phyloP scores from a whole-genome alignment of 2,888 invertebrate species.

The Hyposoter didymator region DNA sequence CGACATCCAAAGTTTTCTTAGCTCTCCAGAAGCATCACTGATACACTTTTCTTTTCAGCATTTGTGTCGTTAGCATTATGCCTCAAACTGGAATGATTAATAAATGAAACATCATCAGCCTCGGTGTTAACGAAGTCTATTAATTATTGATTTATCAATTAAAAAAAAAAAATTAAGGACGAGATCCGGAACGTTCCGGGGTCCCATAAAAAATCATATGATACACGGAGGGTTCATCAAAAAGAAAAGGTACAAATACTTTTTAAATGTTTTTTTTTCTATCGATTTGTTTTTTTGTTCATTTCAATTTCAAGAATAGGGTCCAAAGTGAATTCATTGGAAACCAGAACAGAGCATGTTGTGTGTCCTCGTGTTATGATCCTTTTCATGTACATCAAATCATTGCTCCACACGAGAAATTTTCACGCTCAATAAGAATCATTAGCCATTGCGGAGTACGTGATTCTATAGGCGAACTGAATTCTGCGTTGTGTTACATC shows the following conservation, averaged over 20 bases:
- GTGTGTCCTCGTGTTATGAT: neutral
- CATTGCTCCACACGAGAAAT: conserved; percentile 6
- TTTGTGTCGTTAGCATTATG: neutral
- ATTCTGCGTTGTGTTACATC: conserved; percentile 2
- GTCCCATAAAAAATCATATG: no score
- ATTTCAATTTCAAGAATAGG: neutral
- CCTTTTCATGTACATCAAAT: neutral
- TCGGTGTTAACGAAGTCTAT: neutral
- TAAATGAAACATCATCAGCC: neutral
- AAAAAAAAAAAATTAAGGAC: no score
- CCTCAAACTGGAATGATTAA: neutral
- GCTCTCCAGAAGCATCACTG: neutral
- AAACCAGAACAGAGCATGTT: neutral
- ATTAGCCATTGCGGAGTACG: conserved; percentile 52
- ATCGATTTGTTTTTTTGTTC: conserved; percentile 26
- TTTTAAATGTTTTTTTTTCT: no score
- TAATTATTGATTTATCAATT: no score
- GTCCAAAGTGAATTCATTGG: neutral
- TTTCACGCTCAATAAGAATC: conserved; percentile 44
- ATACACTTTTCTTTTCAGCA: neutral
- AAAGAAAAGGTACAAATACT: no score
- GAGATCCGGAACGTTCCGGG: no score
- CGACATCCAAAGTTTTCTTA: neutral
- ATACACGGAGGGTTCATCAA: no score
- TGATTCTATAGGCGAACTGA: conserved; percentile 44